These are phyloP conservation scores for Melanogrammus aeglefinus DNA, from an alignment of 2,797 vertebrate genomes.

Conservation along the genomic window DNA sequence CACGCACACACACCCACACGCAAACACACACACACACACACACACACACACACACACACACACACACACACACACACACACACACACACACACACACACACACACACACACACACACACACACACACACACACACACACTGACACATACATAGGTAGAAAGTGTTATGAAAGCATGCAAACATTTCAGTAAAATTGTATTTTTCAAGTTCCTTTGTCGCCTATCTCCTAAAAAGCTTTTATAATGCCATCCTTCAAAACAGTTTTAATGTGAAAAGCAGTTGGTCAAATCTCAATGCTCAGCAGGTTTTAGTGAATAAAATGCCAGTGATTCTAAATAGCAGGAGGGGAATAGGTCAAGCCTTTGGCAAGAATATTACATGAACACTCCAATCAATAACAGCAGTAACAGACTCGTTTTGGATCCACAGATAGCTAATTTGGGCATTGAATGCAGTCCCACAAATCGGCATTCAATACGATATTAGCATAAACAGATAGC, in stretches of 20 bases:
- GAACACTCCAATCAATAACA: background rate
- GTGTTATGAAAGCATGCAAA: background rate
- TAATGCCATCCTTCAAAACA: background rate
- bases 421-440: background rate
- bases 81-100: background rate
- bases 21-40: conserved; percentile 3
- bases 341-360: conserved; percentile 1
- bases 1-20: conserved; percentile 24
- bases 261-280: background rate
- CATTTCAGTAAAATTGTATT: background rate
- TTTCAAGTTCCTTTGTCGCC: background rate
- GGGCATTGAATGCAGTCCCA: background rate
- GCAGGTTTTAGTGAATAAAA: background rate
- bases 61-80: background rate
- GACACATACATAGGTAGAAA: background rate
- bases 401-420: background rate
- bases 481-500: background rate
- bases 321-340: background rate
- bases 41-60: conserved; percentile 23
- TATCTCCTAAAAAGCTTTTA: background rate
- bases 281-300: background rate
- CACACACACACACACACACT: background rate
- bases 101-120: background rate
- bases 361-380: background rate
- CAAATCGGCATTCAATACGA: background rate